Evolutionary conservation across 35 echinoderm and acorn worm genomes (phyloP), one percentile per base, ranked within the genome.

Genomic region (Hemicentrotus pulcherrimus): DNA sequence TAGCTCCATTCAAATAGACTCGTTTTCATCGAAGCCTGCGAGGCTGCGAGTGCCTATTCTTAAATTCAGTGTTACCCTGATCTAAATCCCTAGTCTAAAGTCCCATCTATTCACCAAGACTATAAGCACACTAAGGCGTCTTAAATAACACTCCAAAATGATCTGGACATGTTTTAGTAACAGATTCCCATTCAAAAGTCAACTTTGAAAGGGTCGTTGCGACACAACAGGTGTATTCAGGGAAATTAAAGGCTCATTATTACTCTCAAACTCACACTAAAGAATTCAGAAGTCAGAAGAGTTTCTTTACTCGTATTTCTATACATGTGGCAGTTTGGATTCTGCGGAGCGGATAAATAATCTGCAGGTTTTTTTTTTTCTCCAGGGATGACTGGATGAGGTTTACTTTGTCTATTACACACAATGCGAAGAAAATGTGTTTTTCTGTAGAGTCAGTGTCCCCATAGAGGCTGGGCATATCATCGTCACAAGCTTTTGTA

Each of bases 71-170:
- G 88, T 90, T 55, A 90, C 88, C 32, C 19, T 90, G 32, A 4
- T 15, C 32, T 90, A 90, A 90, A 90, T 90, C 88, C 88, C 46
- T 28, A 47, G 32, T 35, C 88, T 90, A 16, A 45, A 90, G 88
- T 90, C 88, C 32, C 88, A 90, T 47, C 88, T 90, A 90, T 90
- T 90, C 88, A 90, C 0, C 32, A 47, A 45, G 88, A 47, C 65
- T 78, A 78, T 28, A 78, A n/a, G 65, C 65, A n/a, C 33, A 90
- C 46, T 90, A 33, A 90, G 88, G 32, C 88, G 32, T 90, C 88
- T 90, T 90, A 18, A 47, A 90, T 90, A 30, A 90, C 46, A 90
- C 88, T 90, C 18, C 14, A 90, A 30, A 45, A 47, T 6, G 88
- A 90, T 90, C 46, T 90, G 88, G 88, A 32, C 88, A 15, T 90